phyloP scores from a whole-genome alignment of 2,888 invertebrate genomes.

The Phaonia tiefii region DNA sequence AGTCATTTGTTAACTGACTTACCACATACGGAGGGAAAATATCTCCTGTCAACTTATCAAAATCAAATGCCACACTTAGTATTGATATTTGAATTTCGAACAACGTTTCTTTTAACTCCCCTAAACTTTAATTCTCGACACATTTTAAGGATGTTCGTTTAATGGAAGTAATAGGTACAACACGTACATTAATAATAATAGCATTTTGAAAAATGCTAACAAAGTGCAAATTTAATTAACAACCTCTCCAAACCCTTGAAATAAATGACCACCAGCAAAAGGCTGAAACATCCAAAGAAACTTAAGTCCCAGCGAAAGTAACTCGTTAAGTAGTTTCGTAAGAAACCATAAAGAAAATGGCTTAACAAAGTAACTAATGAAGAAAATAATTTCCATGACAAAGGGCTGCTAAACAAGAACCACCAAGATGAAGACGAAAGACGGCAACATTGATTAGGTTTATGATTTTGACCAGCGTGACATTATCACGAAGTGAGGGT shows the following conservation, averaged over 20 bases:
- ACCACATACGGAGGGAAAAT: too few species aligned
- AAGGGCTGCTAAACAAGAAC: conserved; percentile 64
- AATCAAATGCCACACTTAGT: too few species aligned
- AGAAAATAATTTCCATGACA: conserved; percentile 77
- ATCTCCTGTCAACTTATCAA: too few species aligned
- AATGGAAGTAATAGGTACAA: too few species aligned
- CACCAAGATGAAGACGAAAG: not conserved
- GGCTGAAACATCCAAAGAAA: too few species aligned
- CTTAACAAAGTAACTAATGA: conserved; percentile 76
- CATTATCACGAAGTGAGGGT: conserved; percentile 9
- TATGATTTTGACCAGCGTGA: conserved; percentile 41
- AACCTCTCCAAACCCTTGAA: not conserved
- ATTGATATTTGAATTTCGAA: too few species aligned
- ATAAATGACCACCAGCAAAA: not conserved
- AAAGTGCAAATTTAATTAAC: not conserved
- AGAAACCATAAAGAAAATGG: conserved; percentile 39
- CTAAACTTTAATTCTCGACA: too few species aligned
- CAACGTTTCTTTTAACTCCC: too few species aligned
- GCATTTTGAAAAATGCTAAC: not conserved
- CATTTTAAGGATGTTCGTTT: too few species aligned
- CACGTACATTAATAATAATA: too few species aligned
- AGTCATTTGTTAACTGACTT: too few species aligned
- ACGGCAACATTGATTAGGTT: not conserved
- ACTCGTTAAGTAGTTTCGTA: conserved; percentile 1
- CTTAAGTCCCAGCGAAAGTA: not conserved